phyloP scores from a whole-genome alignment of 2,888 invertebrate genomes.

The Tenthredo mesomela region DNA sequence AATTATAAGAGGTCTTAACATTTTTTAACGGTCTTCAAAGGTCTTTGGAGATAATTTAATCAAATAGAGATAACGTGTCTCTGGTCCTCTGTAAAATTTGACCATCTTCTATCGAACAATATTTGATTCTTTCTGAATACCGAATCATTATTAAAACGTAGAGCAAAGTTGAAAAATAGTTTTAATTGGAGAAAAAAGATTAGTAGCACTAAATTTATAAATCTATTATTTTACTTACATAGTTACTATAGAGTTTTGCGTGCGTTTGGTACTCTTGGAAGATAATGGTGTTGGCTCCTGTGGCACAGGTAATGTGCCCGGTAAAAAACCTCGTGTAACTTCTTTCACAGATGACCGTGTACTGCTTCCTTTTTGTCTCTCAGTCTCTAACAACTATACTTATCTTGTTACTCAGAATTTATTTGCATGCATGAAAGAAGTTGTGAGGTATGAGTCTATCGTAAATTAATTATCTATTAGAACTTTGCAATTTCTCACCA shows the following conservation, averaged over 20 bases:
- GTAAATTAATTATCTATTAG: background rate
- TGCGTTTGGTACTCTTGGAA: constrained; percentile 62
- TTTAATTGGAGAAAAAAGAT: background rate
- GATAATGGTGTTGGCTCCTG: constrained; percentile 36
- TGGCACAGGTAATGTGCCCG: constrained; percentile 29
- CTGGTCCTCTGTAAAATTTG: background rate
- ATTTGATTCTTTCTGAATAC: background rate
- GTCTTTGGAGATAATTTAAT: constrained; percentile 7
- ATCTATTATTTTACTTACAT: constrained; percentile 77
- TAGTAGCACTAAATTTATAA: background rate
- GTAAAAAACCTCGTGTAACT: constrained; percentile 47
- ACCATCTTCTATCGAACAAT: background rate
- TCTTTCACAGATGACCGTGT: constrained; percentile 48
- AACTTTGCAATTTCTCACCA: constrained; percentile 61
- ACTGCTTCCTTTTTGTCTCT: constrained; percentile 55
- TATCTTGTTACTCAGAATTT: background rate
- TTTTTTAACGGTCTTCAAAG: background rate
- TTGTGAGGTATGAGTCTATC: background rate
- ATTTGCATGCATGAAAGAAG: background rate
- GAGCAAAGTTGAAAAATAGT: background rate
- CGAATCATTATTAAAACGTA: background rate
- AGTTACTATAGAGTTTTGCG: constrained; percentile 80
- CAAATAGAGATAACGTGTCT: background rate
- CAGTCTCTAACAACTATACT: constrained; percentile 56
- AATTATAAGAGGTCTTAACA: background rate